These are phyloP conservation scores for Homarus gammarus DNA, from an alignment of 2,888 invertebrate species.

Conservation along the genomic window DNA sequence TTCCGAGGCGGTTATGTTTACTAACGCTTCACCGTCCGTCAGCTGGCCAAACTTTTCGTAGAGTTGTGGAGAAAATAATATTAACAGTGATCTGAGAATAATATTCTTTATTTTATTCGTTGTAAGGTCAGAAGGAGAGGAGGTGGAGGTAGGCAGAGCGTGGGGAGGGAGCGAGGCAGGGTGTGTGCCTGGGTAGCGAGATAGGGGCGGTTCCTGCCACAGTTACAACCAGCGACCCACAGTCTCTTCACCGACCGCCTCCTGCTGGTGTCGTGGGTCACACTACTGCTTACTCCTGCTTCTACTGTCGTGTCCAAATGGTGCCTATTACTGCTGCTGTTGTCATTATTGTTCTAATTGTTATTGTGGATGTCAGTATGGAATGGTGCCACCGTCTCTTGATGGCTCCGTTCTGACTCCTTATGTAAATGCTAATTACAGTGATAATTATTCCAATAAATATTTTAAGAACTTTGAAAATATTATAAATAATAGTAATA, in stretches of 20 bases:
- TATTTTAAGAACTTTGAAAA: too few species aligned
- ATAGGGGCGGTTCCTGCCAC: not conserved
- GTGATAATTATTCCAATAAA: too few species aligned
- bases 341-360: not conserved
- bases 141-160: not conserved
- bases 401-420: too few species aligned
- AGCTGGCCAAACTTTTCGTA: not conserved
- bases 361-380: not conserved
- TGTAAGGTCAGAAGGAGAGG: not conserved
- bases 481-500: too few species aligned
- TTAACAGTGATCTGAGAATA: not conserved
- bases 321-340: not conserved
- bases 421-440: too few species aligned
- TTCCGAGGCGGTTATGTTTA: not conserved
- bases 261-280: not conserved
- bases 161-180: not conserved
- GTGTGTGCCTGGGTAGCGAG: not conserved
- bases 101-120: not conserved
- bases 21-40: not conserved
- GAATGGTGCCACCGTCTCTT: too few species aligned
- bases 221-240: slow-evolving; percentile 1
- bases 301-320: not conserved
- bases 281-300: not conserved
- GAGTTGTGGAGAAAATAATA: not conserved
- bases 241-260: not conserved